phyloP scores from a whole-genome alignment of 1,140 invertebrate species.

The Panagrolaimus sp. region DNA sequence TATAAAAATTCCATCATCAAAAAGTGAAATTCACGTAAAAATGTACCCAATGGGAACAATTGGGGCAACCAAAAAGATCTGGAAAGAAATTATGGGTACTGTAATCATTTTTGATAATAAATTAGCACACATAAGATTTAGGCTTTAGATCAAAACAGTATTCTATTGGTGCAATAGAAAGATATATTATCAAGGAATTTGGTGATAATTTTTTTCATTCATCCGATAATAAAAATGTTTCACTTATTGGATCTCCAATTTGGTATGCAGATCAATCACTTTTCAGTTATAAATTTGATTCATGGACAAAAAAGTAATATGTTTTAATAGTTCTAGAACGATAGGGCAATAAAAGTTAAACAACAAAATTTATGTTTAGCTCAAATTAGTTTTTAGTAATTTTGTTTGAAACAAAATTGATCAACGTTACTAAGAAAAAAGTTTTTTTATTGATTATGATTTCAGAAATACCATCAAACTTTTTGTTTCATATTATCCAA shows the following conservation, averaged over 20 bases:
- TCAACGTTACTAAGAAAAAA: constrained; percentile 75
- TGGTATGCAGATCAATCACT: constrained; percentile 5
- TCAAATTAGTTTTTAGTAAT: no score
- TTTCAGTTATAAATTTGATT: neutral
- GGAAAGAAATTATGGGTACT: neutral
- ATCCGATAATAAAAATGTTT: neutral
- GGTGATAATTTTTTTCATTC: neutral
- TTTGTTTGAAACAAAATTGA: constrained; percentile 96
- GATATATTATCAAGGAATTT: neutral
- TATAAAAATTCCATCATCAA: neutral
- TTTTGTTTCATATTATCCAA: no score
- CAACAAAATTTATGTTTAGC: no score
- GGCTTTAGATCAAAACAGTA: neutral
- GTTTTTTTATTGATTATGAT: constrained; percentile 91
- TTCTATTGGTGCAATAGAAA: neutral
- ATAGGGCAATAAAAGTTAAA: no score
- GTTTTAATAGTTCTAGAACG: no score
- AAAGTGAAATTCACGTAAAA: neutral
- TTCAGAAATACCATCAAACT: constrained; percentile 64
- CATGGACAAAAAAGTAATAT: neutral
- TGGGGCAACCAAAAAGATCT: neutral
- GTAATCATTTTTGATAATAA: no score
- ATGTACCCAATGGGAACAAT: neutral
- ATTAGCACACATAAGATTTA: no score
- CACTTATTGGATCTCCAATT: neutral